Base-by-base conservation (phyloP, 1,140 invertebrate species). In the Drosophila ambigua region DNA sequence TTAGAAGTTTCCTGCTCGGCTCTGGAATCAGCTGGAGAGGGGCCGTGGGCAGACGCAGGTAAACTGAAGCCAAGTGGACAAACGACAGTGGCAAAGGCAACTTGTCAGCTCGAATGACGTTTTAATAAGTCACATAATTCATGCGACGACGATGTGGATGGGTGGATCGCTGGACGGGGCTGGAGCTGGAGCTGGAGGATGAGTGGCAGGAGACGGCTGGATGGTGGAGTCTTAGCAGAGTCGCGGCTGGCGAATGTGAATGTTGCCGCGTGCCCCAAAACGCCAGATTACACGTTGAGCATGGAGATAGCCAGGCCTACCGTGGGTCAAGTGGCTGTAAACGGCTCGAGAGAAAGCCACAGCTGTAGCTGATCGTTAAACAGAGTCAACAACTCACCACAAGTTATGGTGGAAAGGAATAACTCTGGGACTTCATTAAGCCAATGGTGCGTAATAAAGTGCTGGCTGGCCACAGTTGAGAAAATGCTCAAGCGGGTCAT, bases 111-210 rank as follows among this genome's bases (percentile, higher is more conserved):
- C 76, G 76, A 71, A 88, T 83, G 83, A 88, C 83, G 83, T 88
- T 88, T 88, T 88, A 88, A 88, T 88, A 88, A 88, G 83, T 88
- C 83, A 88, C 83, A 88, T 88, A 88, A 88, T 88, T 88, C 84
- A 88, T 88, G 79, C 73, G n/a, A 61, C 65, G 53, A 51, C 64
- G 35, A 53, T 54, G 41, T 65, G 51, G 44, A 26, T 55, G 43
- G 39, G 8, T 57, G 51, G 31, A 52, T 60, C 26, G 57, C 16
- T 13, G 5, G 31, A 35, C 44, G 54, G 41, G 23, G 15, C 31
- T 16, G 15, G 46, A n/a, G 9, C 11, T 39, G 31, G 26, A 13
- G 16, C n/a, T 20, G 28, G 24, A 16, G 26, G 43, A 26, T 41
- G 41, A 49, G n/a, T 13, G 46, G 31, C 9, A 8, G 59, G 13